phyloP scores from a whole-genome alignment of 2,888 invertebrate genomes.

The Sarcophaga variegata region DNA sequence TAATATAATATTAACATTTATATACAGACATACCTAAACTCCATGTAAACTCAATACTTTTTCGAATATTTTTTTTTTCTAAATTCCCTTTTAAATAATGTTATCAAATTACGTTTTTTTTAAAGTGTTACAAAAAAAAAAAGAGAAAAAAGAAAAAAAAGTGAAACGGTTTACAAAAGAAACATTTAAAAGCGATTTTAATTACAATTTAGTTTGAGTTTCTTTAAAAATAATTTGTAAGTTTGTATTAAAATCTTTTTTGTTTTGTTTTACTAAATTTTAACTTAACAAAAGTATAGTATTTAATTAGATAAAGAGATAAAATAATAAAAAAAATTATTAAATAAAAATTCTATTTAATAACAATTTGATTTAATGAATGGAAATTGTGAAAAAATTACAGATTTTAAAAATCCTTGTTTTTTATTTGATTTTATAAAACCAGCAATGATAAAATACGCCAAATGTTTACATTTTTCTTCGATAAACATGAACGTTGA shows the following conservation, averaged over 20 bases:
- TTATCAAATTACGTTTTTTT: neutral
- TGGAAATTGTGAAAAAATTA: neutral
- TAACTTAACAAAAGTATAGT: neutral
- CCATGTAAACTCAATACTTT: neutral
- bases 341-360: neutral
- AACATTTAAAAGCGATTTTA: neutral
- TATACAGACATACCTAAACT: neutral
- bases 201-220: neutral
- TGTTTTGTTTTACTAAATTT: neutral
- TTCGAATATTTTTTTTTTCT: slow-evolving; percentile 6
- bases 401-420: no score
- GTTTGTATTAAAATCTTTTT: neutral
- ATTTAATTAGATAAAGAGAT: neutral
- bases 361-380: neutral
- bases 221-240: neutral
- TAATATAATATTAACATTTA: slow-evolving; percentile 28
- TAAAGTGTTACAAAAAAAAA: neutral
- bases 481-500: no score
- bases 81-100: neutral
- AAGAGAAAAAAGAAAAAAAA: no score
- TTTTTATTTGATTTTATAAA: no score
- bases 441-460: no score
- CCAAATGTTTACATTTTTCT: no score
- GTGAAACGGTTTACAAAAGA: neutral
- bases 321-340: neutral